Evolutionary conservation across 1,140 invertebrate genomes (phyloP), one percentile per base, ranked within the genome.

Genomic region (Cydia splendana): DNA sequence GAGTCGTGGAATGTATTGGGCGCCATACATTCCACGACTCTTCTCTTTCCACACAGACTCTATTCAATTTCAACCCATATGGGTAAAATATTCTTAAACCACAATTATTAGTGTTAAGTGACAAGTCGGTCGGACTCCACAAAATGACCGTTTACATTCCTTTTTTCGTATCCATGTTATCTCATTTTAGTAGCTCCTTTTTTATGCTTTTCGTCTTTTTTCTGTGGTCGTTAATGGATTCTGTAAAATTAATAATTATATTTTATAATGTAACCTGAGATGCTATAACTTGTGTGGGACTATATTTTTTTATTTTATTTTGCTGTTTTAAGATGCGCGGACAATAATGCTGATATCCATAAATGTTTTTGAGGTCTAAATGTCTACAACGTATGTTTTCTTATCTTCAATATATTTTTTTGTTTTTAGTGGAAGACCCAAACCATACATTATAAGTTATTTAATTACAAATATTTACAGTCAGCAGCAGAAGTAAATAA

Each of bases 161-260:
- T 62, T 62, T 62, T 62, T 62, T 62, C 18, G 57, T 62, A 24
- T 62, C 57, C 57, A 62, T 62, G 57, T 62, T 62, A 62, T 62
- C 57, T 62, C 57, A 24, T 7, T 62, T 62, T 62, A 53, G 57
- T 62, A 7, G 57, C 57, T 24, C 57, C 57, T 62, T 62, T 62
- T 62, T 62, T 24, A 62, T 24, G 2, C 18, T 24, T 62, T 4
- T 10, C 57, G n/a, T 62, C 18, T 24, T 62, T 62, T 57, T 62
- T 24, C 57, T 24, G 57, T 62, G 57, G n/a, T 62, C 57, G 57
- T 62, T 62, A 62, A 62, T 62, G 57, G 57, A 24, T 62, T 62
- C 57, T 62, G 57, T 24, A 24, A 62, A 62, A 62, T 62, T 62
- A 62, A 62, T 62, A 62, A 62, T 62, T 62, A 62, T 62, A 62